phyloP scores from a whole-genome alignment of 2,888 invertebrate species.

The Tubiluchus corallicola region DNA sequence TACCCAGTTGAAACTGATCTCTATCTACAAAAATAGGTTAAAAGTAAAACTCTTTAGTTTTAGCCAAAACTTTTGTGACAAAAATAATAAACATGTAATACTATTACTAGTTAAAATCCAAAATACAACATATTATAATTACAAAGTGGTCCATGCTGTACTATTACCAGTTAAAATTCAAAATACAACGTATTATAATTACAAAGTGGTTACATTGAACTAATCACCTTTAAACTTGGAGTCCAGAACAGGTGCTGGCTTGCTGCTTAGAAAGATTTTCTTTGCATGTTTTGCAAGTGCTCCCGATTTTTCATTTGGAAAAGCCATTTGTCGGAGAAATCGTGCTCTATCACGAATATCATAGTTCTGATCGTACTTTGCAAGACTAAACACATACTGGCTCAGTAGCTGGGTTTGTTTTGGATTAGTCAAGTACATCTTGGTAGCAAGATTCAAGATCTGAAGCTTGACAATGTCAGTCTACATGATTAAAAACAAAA shows the following conservation, averaged over 20 bases:
- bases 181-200: no score
- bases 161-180: no score
- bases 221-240: constrained; percentile 37
- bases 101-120: no score
- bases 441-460: constrained; percentile 80
- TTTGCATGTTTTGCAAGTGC: constrained; percentile 46
- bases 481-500: constrained; percentile 9
- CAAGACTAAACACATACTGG: constrained; percentile 78
- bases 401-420: constrained; percentile 64
- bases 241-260: constrained; percentile 77
- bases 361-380: constrained; percentile 91
- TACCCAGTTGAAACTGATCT: constrained; percentile 76
- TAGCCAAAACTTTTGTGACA: no score
- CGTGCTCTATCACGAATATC: constrained; percentile 90
- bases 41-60: no score
- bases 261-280: constrained; percentile 69
- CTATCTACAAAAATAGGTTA: no score
- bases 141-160: no score
- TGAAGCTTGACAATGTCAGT: constrained; percentile 80
- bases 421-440: constrained; percentile 69
- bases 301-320: constrained; percentile 38
- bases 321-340: constrained; percentile 60
- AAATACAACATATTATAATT: no score
- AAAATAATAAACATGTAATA: no score
- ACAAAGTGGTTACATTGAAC: constrained; percentile 6